phyloP scores from a whole-genome alignment of 2,888 invertebrate genomes.

The Drosophila paramelanica region DNA sequence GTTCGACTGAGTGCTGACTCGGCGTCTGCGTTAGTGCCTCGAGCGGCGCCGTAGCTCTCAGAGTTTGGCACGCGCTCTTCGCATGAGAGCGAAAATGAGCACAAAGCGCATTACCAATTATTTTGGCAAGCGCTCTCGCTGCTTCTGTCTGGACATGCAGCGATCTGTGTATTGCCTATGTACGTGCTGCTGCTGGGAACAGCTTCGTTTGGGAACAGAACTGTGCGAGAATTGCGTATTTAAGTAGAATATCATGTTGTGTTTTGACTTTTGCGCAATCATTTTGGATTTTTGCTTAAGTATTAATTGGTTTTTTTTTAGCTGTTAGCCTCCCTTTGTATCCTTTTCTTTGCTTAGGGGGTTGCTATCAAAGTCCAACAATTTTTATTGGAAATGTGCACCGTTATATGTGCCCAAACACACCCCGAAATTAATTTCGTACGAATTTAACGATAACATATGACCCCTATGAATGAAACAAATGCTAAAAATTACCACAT shows the following conservation, averaged over 20 bases:
- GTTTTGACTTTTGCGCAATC: slow-evolving; percentile 39
- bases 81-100: slow-evolving; percentile 17
- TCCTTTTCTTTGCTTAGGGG: slow-evolving; percentile 24
- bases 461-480: slow-evolving; percentile 7
- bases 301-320: slow-evolving; percentile 8
- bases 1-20: slow-evolving; percentile 63
- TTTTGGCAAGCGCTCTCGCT: slow-evolving; percentile 2
- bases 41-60: slow-evolving; percentile 29
- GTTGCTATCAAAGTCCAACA: slow-evolving; percentile 45
- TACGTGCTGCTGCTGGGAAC: slow-evolving; percentile 14
- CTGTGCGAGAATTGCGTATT: neutral
- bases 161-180: slow-evolving; percentile 17
- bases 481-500: slow-evolving; percentile 7
- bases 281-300: slow-evolving; percentile 4
- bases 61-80: slow-evolving; percentile 40
- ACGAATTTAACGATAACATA: slow-evolving; percentile 46
- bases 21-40: slow-evolving; percentile 39
- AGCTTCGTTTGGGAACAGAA: slow-evolving; percentile 19
- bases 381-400: slow-evolving; percentile 38
- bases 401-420: slow-evolving; percentile 23
- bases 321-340: slow-evolving; percentile 15
- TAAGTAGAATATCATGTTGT: neutral
- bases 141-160: slow-evolving; percentile 18
- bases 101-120: neutral
- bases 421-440: slow-evolving; percentile 34